These are phyloP conservation scores for Macrobrachium rosenbergii DNA, from an alignment of 1,140 invertebrate species.

Conservation along the genomic window DNA sequence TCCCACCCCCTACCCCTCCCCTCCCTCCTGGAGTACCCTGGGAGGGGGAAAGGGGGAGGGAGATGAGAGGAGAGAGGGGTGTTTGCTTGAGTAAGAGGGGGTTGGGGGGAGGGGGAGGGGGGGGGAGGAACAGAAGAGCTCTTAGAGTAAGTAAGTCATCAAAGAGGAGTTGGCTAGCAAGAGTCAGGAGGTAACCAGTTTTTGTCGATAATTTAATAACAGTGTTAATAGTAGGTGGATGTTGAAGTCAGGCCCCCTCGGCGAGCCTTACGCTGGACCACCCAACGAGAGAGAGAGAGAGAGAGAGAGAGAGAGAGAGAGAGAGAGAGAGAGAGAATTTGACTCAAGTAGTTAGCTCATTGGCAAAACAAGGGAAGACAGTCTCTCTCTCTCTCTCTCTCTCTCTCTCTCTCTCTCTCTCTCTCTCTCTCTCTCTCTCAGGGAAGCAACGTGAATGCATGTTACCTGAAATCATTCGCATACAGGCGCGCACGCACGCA, in stretches of 20 bases:
- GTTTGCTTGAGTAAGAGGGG: not conserved
- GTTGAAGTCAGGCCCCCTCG: not conserved
- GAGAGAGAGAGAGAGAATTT: too few relatives aligned
- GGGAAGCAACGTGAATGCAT: too few relatives aligned
- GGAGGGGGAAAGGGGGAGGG: not conserved
- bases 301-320: too few relatives aligned
- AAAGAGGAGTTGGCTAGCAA: slow-evolving; percentile 23
- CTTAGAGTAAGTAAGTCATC: slow-evolving; percentile 41
- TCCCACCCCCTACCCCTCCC: not conserved
- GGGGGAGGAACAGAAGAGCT: too few relatives aligned
- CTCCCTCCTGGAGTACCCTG: not conserved
- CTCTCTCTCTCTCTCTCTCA: too few relatives aligned
- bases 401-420: too few relatives aligned
- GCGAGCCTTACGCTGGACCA: not conserved
- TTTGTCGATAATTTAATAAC: slow-evolving; percentile 58
- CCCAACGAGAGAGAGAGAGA: not conserved
- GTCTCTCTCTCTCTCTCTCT: too few relatives aligned
- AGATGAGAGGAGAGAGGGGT: not conserved
- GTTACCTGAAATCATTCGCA: too few relatives aligned
- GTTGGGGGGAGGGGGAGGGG: not conserved
- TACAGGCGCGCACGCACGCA: too few relatives aligned
- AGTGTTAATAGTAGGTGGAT: slow-evolving; percentile 48
- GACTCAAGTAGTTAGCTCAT: too few relatives aligned
- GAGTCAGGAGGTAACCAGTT: slow-evolving; percentile 29
- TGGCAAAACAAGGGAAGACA: too few relatives aligned